Evolutionary conservation across 2,113 vertebrate species (phyloP).

Genomic region (Pelmatolapia mariae): DNA sequence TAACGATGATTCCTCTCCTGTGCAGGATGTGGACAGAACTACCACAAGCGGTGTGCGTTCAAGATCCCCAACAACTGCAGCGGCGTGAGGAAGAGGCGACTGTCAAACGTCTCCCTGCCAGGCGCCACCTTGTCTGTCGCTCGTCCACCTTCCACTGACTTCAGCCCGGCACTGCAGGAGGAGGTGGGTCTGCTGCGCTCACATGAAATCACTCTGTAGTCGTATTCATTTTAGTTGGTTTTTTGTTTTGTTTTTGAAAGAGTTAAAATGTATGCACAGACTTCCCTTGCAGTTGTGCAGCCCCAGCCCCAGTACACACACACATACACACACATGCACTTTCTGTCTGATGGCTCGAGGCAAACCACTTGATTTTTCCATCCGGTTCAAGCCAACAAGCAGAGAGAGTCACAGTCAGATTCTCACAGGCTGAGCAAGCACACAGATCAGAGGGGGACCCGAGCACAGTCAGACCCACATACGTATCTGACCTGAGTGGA

Average conservation of each 20-base stretch:
- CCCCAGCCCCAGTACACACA: not conserved
- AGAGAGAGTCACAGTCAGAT: not conserved
- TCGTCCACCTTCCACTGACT: conserved; percentile 59
- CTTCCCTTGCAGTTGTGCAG: not conserved
- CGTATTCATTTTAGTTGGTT: not conserved
- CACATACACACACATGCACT: not conserved
- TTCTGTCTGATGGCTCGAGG: conserved; percentile 6
- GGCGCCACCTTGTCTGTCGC: not conserved
- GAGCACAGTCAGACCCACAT: not conserved
- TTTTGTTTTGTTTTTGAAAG: not conserved
- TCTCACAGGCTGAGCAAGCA: not conserved
- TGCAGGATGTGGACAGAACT: conserved; percentile 89
- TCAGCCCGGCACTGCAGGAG: conserved; percentile 69
- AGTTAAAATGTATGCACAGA: not conserved
- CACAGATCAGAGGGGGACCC: not conserved
- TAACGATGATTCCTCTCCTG: not conserved
- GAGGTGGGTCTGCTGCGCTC: conserved; percentile 65
- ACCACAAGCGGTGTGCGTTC: conserved; percentile 91
- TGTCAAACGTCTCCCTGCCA: conserved; percentile 80
- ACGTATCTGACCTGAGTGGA: not conserved
- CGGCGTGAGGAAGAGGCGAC: conserved; percentile 83
- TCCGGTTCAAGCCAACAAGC: not conserved
- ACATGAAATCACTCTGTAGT: not conserved
- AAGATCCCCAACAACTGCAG: conserved; percentile 94
- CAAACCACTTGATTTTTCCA: conserved; percentile 41